Base-by-base conservation (phyloP, 1,140 invertebrate genomes). In the Chironomus tepperi region DNA sequence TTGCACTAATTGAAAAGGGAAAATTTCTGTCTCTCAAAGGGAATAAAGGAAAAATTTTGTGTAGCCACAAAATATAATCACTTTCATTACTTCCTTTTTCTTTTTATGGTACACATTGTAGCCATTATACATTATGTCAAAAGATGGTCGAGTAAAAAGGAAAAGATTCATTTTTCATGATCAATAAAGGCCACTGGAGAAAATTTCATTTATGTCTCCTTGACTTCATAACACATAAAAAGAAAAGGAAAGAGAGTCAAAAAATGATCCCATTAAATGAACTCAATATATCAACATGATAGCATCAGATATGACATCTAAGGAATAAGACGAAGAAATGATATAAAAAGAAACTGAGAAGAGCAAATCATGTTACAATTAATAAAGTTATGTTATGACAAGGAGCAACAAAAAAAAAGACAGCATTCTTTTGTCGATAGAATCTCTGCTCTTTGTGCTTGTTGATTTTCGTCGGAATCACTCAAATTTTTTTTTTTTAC, bases 251-350 rank as follows among this genome's bases (percentile, higher is more conserved):
- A 57, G 24, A 34, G 24, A 12, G 47, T 57, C 47, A 57, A 57
- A 57, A 57, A 57, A 57, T 57, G 47, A 57, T 57, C 47, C 47
- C 47, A 57, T 57, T 57, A 57, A 57, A 57, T 57, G 47, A 57
- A 57, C 47, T 57, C 12, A 57, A 57, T 57, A 57, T 57, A 57
- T 12, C 47, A 57, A 15, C 47, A 57, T 57, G 47, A 57, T 57
- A n/a, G 47, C 47, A 57, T 57, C 12, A 57, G 47, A 57, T 57
- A 57, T 57, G 47, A 57, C 47, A 57, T 57, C 47, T 57, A 5
- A 34, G 24, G 24, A 34, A 34, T 34, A 57, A 57, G 15, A n/a
- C n/a, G n/a, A n/a, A n/a, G n/a, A n/a, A n/a, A n/a, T n/a, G n/a
- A n/a, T n/a, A n/a, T n/a, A 57, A 57, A 47, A 15, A 47, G 1